These are phyloP conservation scores for Chunga burmeisteri DNA, from an alignment of 2,113 vertebrate species.

Conservation along the genomic window DNA sequence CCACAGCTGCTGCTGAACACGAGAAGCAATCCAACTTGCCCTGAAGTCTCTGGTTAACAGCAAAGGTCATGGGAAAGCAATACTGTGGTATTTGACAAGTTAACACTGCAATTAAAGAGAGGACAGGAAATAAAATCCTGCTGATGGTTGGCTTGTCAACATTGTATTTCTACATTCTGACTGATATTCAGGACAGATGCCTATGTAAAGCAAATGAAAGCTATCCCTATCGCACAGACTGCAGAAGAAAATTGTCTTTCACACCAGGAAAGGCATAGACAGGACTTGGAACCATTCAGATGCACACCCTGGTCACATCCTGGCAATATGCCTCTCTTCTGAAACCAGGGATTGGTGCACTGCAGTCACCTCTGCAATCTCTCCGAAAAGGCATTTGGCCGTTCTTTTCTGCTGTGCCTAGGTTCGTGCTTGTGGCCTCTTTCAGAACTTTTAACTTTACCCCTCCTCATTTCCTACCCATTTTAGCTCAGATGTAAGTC, in stretches of 20 bases:
- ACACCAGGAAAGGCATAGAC: not conserved
- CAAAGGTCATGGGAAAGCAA: conserved; percentile 12
- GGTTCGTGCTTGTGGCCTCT: not conserved
- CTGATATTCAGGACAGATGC: not conserved
- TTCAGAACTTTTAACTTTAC: not conserved
- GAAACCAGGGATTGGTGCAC: accelerated
- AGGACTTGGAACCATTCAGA: not conserved
- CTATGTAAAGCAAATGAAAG: not conserved
- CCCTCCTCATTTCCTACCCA: accelerated
- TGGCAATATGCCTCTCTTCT: not conserved
- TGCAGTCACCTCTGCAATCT: not conserved
- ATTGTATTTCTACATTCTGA: accelerated
- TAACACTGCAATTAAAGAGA: conserved; percentile 1
- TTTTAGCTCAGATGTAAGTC: not conserved
- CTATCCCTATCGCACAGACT: not conserved
- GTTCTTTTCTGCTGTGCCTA: accelerated
- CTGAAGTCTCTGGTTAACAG: conserved; percentile 9
- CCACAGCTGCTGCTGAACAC: not conserved
- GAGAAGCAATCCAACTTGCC: not conserved
- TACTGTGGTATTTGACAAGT: not conserved
- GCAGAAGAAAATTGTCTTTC: not conserved
- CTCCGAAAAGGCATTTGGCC: not conserved
- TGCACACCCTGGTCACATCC: accelerated
- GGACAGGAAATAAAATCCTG: not conserved
- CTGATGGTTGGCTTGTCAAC: not conserved